Base-by-base conservation (phyloP, 2,797 vertebrate species). In the Crotalus adamanteus region DNA sequence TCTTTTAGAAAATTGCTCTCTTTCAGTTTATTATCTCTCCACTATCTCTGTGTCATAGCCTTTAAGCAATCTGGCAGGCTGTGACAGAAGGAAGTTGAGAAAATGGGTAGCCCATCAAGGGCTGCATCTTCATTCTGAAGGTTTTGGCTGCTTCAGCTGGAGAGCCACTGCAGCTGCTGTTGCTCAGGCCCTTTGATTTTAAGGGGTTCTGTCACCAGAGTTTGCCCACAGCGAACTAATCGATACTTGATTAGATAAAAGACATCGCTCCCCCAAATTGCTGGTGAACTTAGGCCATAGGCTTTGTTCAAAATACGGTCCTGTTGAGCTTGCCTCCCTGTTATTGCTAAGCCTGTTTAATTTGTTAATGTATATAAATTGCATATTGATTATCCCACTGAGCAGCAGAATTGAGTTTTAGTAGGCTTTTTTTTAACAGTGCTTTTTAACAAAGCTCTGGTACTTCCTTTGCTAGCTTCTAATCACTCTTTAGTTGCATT, bases 11-110 rank as follows among this genome's bases (percentile, higher is more conserved):
- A 96, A 96, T 95, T 95, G 91, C 83, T 97, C 90, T 93, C 93
- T 96, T 95, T 97, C 95, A 95, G 87, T 69, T 96, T 94, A 93
- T 96, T 96, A 91, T 96, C 88, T 95, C 86, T 95, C 93, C 87
- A 86, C 12, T 93, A 78, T 94, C 89, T 86, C 11, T 91, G 86
- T 95, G 93, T 96, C 90, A 90, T 87, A 94, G 63, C 94, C 28
- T 94, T 97, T 91, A 96, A 96, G 61, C 73, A 96, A 93, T 92
- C 88, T 96, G 95, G 61, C 91, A 96, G 90, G 93, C 93, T 42
- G 92, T 96, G 96, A 94, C 91, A 96, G 94, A 94, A 94, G 61
- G 78, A 95, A 95, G 55, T 92, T 94, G 60, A 90, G 88, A 92
- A 95, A 96, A 92, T 93, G 92, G 91, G 88, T 92, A 95, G 18